phyloP scores from a whole-genome alignment of 2,888 invertebrate genomes.

The Parasteatoda lunata region DNA sequence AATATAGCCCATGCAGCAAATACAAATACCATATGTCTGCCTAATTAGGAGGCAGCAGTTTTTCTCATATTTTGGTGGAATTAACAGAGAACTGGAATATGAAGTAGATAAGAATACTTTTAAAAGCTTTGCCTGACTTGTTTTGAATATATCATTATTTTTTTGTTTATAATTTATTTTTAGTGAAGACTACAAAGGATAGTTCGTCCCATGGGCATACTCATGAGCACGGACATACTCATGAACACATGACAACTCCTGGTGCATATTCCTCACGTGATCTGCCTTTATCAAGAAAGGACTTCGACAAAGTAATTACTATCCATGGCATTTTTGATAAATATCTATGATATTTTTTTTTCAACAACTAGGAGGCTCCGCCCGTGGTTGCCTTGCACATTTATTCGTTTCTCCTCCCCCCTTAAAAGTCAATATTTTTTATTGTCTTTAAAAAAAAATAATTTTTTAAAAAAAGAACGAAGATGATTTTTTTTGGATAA shows the following conservation, averaged over 20 bases:
- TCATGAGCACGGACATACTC: slow-evolving; percentile 73
- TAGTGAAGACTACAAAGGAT: not conserved
- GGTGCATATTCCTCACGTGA: slow-evolving; percentile 72
- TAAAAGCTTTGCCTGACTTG: too few relatives aligned
- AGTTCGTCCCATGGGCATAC: slow-evolving; percentile 68
- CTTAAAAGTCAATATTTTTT: too few relatives aligned
- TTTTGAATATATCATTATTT: too few relatives aligned
- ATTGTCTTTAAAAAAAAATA: too few relatives aligned
- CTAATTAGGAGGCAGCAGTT: too few relatives aligned
- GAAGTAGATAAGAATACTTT: too few relatives aligned
- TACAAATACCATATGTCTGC: too few relatives aligned
- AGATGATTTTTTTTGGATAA: too few relatives aligned
- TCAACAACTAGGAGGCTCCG: not conserved
- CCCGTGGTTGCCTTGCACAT: not conserved
- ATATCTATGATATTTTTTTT: not conserved
- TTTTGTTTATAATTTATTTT: not conserved
- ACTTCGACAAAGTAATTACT: slow-evolving; percentile 72
- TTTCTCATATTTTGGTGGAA: too few relatives aligned
- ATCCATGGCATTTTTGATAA: not conserved
- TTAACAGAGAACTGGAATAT: too few relatives aligned
- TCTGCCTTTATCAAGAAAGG: slow-evolving; percentile 71
- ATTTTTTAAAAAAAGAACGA: too few relatives aligned
- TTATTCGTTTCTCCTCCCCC: not conserved
- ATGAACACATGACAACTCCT: slow-evolving; percentile 73
- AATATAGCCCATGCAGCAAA: too few relatives aligned